Evolutionary conservation across 1,140 invertebrate genomes (phyloP).

Genomic region (Lepidostoma basale): DNA sequence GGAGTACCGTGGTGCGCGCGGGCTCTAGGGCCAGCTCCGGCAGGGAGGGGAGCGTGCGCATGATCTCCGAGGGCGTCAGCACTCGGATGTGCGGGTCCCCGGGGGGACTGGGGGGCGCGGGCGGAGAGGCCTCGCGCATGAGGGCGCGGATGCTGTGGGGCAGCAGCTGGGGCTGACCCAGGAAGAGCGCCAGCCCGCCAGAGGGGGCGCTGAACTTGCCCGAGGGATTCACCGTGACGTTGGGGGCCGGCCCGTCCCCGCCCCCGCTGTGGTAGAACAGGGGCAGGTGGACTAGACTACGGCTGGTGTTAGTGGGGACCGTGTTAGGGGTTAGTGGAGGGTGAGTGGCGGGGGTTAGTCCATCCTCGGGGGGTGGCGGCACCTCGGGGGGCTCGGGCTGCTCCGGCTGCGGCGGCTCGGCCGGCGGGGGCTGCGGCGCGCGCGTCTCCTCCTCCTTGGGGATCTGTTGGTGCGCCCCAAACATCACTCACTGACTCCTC

Average conservation of each 20-base stretch:
- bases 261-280: slow-evolving; percentile 38
- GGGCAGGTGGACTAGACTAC: slow-evolving; percentile 39
- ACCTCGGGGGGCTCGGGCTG: slow-evolving; percentile 48
- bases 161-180: slow-evolving; percentile 37
- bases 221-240: slow-evolving; percentile 66
- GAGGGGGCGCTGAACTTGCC: slow-evolving; percentile 47
- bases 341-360: slow-evolving; percentile 45
- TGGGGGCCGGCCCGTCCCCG: slow-evolving; percentile 56
- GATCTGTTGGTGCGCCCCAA: slow-evolving; percentile 61
- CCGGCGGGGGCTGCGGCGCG: slow-evolving; percentile 48
- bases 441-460: slow-evolving; percentile 63
- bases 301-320: slow-evolving; percentile 49
- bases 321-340: slow-evolving; percentile 46
- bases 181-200: slow-evolving; percentile 33
- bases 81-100: slow-evolving; percentile 82
- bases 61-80: slow-evolving; percentile 84
- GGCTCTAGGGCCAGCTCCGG: slow-evolving; percentile 54
- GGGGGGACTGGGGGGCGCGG: slow-evolving; percentile 38
- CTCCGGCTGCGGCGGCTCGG: slow-evolving; percentile 48
- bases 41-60: slow-evolving; percentile 83
- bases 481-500: slow-evolving; percentile 44
- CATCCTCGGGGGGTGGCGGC: slow-evolving; percentile 44
- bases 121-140: slow-evolving; percentile 51
- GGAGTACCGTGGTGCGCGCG: slow-evolving; percentile 62
- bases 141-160: slow-evolving; percentile 38